Percentiles rank a stretch among this genome's conserved stretches.
These are phyloP conservation scores for Suricata suricatta DNA, from an alignment of 2,113 vertebrate species.

Conservation along the genomic window DNA sequence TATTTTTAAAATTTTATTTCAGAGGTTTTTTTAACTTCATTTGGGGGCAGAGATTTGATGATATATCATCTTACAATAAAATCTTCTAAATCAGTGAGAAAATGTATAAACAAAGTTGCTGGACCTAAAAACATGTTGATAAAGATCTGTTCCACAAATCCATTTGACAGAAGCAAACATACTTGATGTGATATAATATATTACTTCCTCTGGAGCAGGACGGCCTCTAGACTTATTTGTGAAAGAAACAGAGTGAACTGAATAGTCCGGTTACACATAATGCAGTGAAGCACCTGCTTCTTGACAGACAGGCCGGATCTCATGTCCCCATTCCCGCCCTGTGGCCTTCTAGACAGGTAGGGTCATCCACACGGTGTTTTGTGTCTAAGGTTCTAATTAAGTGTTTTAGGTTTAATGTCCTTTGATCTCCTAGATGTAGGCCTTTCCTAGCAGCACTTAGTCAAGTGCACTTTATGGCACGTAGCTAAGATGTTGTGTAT, in stretches of 20 bases:
- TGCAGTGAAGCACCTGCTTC: not conserved
- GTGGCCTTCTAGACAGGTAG: accelerated
- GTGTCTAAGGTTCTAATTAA: not conserved
- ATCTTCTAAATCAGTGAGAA: constrained; percentile 65
- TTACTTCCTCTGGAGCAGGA: constrained; percentile 66
- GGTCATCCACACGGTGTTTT: not conserved
- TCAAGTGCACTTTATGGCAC: not conserved
- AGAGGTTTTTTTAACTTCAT: not conserved
- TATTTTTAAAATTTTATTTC: not conserved
- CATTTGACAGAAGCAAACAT: constrained; percentile 69
- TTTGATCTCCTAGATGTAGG: not conserved
- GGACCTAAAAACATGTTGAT: constrained; percentile 70
- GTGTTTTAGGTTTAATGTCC: not conserved
- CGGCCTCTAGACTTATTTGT: not conserved
- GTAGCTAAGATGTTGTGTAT: not conserved
- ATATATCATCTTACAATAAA: constrained; percentile 70
- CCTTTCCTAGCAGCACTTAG: not conserved
- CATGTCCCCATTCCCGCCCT: not conserved
- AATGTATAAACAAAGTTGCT: constrained; percentile 77
- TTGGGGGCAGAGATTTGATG: constrained; percentile 10
- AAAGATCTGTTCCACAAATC: constrained; percentile 69
- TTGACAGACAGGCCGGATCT: constrained; percentile 24
- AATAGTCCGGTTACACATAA: constrained; percentile 22
- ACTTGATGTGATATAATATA: constrained; percentile 71
- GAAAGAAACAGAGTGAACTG: constrained; percentile 32